phyloP scores from a whole-genome alignment of 1,140 invertebrate genomes.

The Calliopsis andreniformis region DNA sequence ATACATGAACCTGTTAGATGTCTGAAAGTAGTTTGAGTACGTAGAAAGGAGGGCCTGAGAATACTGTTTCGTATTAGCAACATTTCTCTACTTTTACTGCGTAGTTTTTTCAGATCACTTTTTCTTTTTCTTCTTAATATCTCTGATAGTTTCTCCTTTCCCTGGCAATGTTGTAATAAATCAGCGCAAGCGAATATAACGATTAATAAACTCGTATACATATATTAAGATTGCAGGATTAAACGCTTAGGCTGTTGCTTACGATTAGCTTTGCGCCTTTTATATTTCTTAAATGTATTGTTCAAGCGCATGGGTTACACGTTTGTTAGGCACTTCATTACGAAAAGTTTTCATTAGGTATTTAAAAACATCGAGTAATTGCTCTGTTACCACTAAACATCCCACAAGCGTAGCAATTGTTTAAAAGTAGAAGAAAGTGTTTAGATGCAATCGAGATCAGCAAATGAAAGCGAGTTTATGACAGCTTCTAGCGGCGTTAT shows the following conservation, averaged over 20 bases:
- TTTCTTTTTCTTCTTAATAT: no score
- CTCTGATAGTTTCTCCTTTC: neutral
- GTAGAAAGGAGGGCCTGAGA: neutral
- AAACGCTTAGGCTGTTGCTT: neutral
- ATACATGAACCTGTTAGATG: no score
- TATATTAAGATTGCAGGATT: conserved; percentile 3
- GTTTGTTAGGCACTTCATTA: neutral
- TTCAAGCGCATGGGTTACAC: neutral
- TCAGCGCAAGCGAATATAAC: neutral
- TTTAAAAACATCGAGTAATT: neutral
- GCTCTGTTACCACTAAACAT: neutral
- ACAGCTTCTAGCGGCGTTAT: no score
- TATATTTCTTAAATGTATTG: neutral
- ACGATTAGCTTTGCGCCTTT: neutral
- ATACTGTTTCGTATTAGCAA: neutral
- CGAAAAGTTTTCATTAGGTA: neutral
- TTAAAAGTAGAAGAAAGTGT: no score
- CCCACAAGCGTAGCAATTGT: neutral
- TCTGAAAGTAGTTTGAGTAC: neutral
- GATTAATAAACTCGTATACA: neutral
- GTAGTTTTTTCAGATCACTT: neutral
- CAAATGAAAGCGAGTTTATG: no score
- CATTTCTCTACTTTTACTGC: no score
- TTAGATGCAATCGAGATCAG: no score
- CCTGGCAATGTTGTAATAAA: conserved; percentile 7